Conservation (phyloP, 1,140 invertebrate species). For the Euglossa dilemma region DNA sequence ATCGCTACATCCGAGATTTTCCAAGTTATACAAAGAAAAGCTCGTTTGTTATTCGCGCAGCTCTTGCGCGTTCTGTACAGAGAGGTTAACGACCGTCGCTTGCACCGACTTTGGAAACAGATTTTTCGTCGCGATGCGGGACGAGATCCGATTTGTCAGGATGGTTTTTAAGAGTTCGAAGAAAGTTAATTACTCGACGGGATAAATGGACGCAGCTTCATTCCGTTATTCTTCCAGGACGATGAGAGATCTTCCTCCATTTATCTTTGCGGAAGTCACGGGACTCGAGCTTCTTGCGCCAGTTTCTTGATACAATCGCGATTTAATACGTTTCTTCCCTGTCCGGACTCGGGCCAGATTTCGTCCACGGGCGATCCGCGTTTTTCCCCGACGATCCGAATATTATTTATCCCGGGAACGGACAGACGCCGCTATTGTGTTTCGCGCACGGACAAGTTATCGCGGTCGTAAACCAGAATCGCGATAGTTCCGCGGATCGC, state of each 20-base stretch:
- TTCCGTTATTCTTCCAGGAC: conserved; percentile 7
- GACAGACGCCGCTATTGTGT: too few species aligned
- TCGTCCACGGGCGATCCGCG: not conserved
- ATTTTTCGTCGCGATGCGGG: not conserved
- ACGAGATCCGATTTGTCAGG: conserved; percentile 23
- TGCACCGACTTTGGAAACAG: not conserved
- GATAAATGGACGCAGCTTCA: conserved; percentile 31
- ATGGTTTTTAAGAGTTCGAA: conserved; percentile 16
- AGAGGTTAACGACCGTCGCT: not conserved
- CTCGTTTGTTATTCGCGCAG: not conserved
- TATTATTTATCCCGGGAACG: too few species aligned
- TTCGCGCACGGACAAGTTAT: not conserved
- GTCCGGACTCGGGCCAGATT: not conserved
- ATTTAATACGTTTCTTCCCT: conserved; percentile 7
- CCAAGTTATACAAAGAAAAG: not conserved
- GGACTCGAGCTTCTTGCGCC: not conserved
- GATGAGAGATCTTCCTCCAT: conserved; percentile 17
- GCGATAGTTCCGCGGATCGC: not conserved
- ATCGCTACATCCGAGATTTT: not conserved
- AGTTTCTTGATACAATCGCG: conserved; percentile 21
- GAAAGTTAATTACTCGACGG: conserved; percentile 36
- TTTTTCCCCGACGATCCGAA: not conserved
- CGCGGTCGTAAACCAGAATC: not conserved
- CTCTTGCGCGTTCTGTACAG: too few species aligned
- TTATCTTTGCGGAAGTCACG: conserved; percentile 23